Conservation (phyloP, 1,140 invertebrate genomes). For the Capitella teleta region DNA sequence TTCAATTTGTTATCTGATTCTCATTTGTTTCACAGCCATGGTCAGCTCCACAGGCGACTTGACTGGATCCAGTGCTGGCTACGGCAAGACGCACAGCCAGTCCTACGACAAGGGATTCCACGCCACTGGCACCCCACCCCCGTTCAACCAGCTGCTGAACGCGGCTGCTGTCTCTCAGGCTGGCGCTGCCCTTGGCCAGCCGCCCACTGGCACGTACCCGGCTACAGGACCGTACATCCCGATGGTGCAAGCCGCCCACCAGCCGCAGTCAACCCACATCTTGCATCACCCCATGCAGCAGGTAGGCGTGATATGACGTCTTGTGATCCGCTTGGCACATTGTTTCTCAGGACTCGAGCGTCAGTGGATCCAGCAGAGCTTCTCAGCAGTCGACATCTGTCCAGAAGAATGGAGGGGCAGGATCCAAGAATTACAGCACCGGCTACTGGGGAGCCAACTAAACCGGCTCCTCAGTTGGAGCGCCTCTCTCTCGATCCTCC, state of each 20-base stretch:
- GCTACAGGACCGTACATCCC: too few relatives aligned
- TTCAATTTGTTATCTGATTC: background rate
- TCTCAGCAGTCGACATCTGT: constrained; percentile 6
- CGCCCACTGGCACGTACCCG: constrained; percentile 48
- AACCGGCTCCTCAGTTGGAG: too few relatives aligned
- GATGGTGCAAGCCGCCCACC: constrained; percentile 53
- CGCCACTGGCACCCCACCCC: constrained; percentile 66
- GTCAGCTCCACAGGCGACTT: background rate
- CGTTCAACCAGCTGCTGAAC: constrained; percentile 50
- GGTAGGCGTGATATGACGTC: background rate
- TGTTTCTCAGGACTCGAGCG: constrained; percentile 11
- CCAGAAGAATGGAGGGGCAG: constrained; percentile 3
- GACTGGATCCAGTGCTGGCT: constrained; percentile 36
- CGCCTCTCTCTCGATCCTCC: too few relatives aligned
- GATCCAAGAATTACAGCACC: constrained; percentile 8
- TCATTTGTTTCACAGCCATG: background rate
- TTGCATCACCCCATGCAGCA: constrained; percentile 67
- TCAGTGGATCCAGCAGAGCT: constrained; percentile 5
- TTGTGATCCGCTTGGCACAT: background rate
- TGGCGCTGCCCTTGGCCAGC: constrained; percentile 50
- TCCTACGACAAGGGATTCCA: constrained; percentile 75
- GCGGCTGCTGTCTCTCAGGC: constrained; percentile 54
- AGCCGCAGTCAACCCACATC: constrained; percentile 50
- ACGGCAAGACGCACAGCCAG: constrained; percentile 50
- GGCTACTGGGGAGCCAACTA: constrained; percentile 9